A percentile compares a stretch with the other conserved stretches of the same genome.
Conservation (phyloP, 1,140 invertebrate genomes). For the Drosophila tropicalis region DNA sequence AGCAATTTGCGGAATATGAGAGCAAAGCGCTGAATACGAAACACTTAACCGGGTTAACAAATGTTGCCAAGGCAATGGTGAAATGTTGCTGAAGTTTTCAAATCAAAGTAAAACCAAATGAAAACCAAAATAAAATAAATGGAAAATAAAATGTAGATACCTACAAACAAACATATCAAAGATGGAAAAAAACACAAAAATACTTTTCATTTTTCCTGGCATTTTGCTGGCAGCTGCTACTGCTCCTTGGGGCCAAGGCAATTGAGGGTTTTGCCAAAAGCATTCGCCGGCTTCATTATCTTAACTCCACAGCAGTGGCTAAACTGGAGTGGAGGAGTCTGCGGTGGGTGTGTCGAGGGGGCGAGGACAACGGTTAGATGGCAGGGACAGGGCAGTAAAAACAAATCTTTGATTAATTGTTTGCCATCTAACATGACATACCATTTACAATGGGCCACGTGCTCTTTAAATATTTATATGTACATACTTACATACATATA, state of each 20-base stretch:
- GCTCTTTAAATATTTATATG: conserved; percentile 78
- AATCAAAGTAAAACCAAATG: conserved; percentile 5
- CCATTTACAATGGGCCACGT: conserved; percentile 77
- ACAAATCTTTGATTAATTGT: conserved; percentile 80
- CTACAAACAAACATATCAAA: no score
- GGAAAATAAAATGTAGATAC: not conserved
- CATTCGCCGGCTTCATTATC: conserved; percentile 32
- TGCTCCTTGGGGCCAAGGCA: conserved; percentile 29
- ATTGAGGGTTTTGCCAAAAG: conserved; percentile 23
- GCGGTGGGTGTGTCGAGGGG: not conserved
- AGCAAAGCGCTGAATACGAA: conserved; percentile 1
- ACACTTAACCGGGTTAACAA: conserved; percentile 19
- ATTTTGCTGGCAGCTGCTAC: conserved; percentile 28
- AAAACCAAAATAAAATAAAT: not conserved
- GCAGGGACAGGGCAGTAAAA: conserved; percentile 49
- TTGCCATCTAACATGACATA: conserved; percentile 71
- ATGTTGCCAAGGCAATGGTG: conserved; percentile 17
- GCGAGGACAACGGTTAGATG: not conserved
- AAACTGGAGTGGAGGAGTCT: no score
- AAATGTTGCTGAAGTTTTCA: conserved; percentile 19
- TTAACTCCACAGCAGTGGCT: conserved; percentile 16
- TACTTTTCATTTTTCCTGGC: conserved; percentile 13
- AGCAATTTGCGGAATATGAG: conserved; percentile 9
- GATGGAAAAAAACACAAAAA: not conserved
- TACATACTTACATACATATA: conserved; percentile 10